Evolutionary conservation across 2,113 vertebrate genomes (phyloP), one percentile per base, ranked within the genome.

Genomic region (Gymnarchus niloticus): DNA sequence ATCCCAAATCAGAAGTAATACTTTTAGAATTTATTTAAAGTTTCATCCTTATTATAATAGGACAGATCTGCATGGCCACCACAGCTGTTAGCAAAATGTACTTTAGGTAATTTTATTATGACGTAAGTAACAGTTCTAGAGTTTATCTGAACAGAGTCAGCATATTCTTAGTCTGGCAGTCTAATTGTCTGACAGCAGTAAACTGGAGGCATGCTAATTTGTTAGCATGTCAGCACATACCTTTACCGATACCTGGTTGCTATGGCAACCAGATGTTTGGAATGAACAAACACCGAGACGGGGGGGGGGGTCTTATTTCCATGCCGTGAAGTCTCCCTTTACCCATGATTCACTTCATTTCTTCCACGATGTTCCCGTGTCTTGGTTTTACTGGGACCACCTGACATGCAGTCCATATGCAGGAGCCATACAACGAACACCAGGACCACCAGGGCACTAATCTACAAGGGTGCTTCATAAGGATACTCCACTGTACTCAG

Each of bases 261-360:
- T 78, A n/a, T 78, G 76, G 46, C 76, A 78, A n/a, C 76, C 17
- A 78, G 19, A 8, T 48, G 41, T 78, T 78, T 78, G 76, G 41
- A 78, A 77, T 44, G 41, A 0, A 19, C 37, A 77, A 78, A 46
- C 41, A 76, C 69, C 23, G 44, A 78, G 23, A 23, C 19, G 23
- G 37, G n/a, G 23, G 46, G 73, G 8, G n/a, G n/a, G n/a, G n/a
- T n/a, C n/a, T n/a, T n/a, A n/a, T n/a, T n/a, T n/a, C n/a, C n/a
- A n/a, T n/a, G n/a, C n/a, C n/a, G n/a, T n/a, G n/a, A n/a, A n/a
- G n/a, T n/a, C n/a, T n/a, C n/a, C n/a, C n/a, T n/a, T n/a, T n/a
- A n/a, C n/a, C n/a, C n/a, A n/a, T n/a, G n/a, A n/a, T n/a, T n/a
- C n/a, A n/a, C n/a, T n/a, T n/a, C n/a, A n/a, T n/a, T n/a, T n/a